Base-by-base conservation (phyloP, 2,113 vertebrate species). In the Pontoporia blainvillei region DNA sequence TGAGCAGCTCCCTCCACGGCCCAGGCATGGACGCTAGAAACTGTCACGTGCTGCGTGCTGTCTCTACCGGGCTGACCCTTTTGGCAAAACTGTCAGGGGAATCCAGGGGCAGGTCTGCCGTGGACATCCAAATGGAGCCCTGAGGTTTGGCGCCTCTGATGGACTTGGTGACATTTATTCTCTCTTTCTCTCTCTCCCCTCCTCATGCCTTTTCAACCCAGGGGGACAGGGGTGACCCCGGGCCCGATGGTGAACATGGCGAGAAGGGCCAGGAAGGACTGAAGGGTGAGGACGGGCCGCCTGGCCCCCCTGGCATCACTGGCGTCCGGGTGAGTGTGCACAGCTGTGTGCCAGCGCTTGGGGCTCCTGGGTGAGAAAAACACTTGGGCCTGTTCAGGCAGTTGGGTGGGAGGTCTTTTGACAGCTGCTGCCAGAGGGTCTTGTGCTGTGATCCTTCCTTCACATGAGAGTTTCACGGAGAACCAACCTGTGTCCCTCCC, bases 221-320 rank as follows among this genome's bases (percentile, higher is more conserved):
- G 99, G 99, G 99, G 86, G 99, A 99, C 97, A 99, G 99, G 93
- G 99, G 99, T 71, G 99, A 99, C 75, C 98, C 98, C 97, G 99
- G 99, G 39, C 98, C 98, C n/a, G 99, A 99, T 61, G 99, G 99
- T 5, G 99, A 99, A 96, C 99, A 94, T 73, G 99, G 99, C 41
- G 99, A 99, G 96, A 99, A 99, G 96, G 99, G 99, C 92, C 98
- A 98, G n/a, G 98, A 98, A 90, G 99, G 99, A 39, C 97, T 99
- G 95, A 99, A 99, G 98, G 99, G 99, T 57, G 99, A 99, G 84
- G 99, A 99, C 8, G 99, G 99, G 8, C 97, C 98, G 64, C 98
- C 98, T 5, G 99, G 99, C n/a, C 98, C 97, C 97, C 99, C 99
- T 72, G 99, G 99, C 84, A 98, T 99, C 97, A 98, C 98, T 72